A percentile compares a stretch with the other conserved stretches of the same genome.
Conservation (phyloP, 2,113 vertebrate species). For the Amphiprion ocellaris region DNA sequence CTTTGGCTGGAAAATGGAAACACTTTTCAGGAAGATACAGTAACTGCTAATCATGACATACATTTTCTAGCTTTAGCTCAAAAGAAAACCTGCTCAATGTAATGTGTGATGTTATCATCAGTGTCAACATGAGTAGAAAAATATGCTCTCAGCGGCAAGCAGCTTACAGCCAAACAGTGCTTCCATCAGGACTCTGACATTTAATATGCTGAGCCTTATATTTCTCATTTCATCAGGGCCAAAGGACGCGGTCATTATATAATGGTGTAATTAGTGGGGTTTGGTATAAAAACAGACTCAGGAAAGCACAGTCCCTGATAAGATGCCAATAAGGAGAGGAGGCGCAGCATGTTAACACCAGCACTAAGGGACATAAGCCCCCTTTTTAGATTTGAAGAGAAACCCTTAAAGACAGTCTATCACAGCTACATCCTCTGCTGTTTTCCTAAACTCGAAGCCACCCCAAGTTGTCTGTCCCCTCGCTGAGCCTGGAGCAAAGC, state of each 20-base stretch:
- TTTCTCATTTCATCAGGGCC: constrained; percentile 45
- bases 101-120: constrained; percentile 43
- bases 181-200: constrained; percentile 27
- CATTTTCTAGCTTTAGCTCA: constrained; percentile 38
- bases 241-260: constrained; percentile 49
- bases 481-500: constrained; percentile 53
- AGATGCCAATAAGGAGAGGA: constrained; percentile 47
- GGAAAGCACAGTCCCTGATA: constrained; percentile 50
- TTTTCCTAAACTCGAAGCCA: constrained; percentile 74
- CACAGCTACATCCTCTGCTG: constrained; percentile 63
- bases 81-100: constrained; percentile 40
- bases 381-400: constrained; percentile 44
- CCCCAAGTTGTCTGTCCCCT: constrained; percentile 35
- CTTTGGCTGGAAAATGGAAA: constrained; percentile 22
- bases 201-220: constrained; percentile 28
- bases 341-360: constrained; percentile 50
- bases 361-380: constrained; percentile 46
- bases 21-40: constrained; percentile 3
- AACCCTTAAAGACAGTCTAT: constrained; percentile 48
- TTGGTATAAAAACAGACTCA: constrained; percentile 63
- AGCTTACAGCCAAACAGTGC: constrained; percentile 31
- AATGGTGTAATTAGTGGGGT: constrained; percentile 63
- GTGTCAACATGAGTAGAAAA: constrained; percentile 24
- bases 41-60: constrained; percentile 40
- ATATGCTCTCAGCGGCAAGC: background rate